Evolutionary conservation across 1,140 invertebrate species (phyloP), one percentile per base, ranked within the genome.

Genomic region (Drosophila lacertosa): DNA sequence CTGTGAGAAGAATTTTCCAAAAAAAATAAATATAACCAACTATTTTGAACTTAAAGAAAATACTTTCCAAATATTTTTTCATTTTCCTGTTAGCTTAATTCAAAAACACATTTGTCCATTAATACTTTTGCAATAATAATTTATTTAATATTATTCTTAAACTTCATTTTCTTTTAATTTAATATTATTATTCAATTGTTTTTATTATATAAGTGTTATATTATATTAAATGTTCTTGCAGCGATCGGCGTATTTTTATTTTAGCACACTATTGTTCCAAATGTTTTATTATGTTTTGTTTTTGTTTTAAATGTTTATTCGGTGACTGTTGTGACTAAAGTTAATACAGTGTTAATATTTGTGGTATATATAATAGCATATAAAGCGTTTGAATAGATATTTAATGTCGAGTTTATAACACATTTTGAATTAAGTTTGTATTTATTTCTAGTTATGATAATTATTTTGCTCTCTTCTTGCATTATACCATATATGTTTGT

Each of bases 71-170:
- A 40, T 2, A 42, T 10, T 9, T 2, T 2, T 42, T 24, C 20
- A 45, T 5, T 24, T n/a, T 24, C 11, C 2, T 33, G 1, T 1
- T 20, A 35, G 35, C 18, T 15, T 2, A 13, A 10, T 22, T 20
- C 3, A 32, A 63, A 63, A 76, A 77, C 59, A 48, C 35, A 39
- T 15, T 39, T 32, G 6, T 40, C 15, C 26, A 39, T 59, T 57
- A 48, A 77, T 86, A 65, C 70, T 86, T 84, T 80, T 74, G 77
- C 81, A 84, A 84, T 84, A 86, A 84, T 84, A 86, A 84, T 84
- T 84, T 86, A 86, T 82, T 84, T 80, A 86, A 74, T 84, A 81
- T 86, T 86, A 86, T 74, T 84, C 79, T 86, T 86, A 86, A 84
- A 84, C 77, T 86, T 82, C 74, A 72, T 48, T 44, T 32, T 60